Conservation (phyloP, 2,113 vertebrate genomes). For the Puffinus mauretanicus region DNA sequence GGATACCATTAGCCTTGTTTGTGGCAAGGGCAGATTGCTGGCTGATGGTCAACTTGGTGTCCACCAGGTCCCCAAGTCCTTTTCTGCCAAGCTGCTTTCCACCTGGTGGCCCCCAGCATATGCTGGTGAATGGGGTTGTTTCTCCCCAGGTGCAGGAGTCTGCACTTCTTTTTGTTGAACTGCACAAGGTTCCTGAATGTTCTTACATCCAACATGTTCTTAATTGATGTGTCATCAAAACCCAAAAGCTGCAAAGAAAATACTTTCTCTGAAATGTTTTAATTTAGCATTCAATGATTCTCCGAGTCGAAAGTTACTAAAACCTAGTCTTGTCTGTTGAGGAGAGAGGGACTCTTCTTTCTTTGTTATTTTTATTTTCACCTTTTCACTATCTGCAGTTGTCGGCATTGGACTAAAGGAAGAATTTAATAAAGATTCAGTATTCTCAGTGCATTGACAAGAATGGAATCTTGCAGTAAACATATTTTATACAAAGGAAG, state of each 20-base stretch:
- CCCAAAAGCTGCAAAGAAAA: not conserved
- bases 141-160: not conserved
- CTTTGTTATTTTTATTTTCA: not conserved
- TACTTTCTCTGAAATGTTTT: not conserved
- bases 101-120: not conserved
- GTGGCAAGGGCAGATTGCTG: not conserved
- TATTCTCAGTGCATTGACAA: not conserved
- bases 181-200: not conserved
- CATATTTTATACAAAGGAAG: not conserved
- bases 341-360: not conserved
- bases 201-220: not conserved
- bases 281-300: not conserved
- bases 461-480: not conserved
- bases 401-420: not conserved
- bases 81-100: not conserved
- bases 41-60: not conserved
- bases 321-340: not conserved
- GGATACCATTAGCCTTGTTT: not conserved
- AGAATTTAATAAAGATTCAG: not conserved
- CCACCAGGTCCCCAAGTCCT: not conserved
- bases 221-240: not conserved
- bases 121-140: not conserved
- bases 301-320: not conserved
- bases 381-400: not conserved
- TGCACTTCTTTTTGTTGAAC: not conserved